These are phyloP conservation scores for Rhagoletis zephyria DNA, from an alignment of 1,140 invertebrate species.

Conservation along the genomic window DNA sequence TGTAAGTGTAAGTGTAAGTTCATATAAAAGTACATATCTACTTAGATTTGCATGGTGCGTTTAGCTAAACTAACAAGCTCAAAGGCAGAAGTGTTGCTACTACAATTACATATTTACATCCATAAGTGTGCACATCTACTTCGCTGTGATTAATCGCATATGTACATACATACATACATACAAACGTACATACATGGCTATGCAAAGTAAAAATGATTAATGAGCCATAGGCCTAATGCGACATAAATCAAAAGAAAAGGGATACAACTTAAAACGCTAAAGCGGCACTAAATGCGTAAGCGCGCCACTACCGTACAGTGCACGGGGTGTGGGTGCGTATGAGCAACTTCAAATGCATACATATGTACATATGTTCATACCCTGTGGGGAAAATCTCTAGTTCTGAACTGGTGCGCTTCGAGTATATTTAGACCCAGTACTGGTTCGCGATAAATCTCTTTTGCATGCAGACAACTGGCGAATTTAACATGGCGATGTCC, in stretches of 20 bases:
- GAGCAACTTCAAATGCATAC: not conserved
- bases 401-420: too few relatives aligned
- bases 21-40: not conserved
- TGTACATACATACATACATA: not conserved
- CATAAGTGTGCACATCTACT: not conserved
- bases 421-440: too few relatives aligned
- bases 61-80: too few relatives aligned
- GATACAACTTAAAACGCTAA: not conserved
- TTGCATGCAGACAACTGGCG: too few relatives aligned
- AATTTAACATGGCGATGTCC: too few relatives aligned
- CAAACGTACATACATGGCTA: not conserved
- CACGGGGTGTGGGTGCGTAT: not conserved
- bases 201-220: slow-evolving; percentile 38
- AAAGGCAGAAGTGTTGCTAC: too few relatives aligned
- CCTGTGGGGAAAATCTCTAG: too few relatives aligned
- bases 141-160: not conserved
- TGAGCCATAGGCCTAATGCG: slow-evolving; percentile 26
- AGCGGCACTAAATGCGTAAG: not conserved
- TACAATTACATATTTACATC: too few relatives aligned
- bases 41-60: not conserved
- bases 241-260: slow-evolving; percentile 26
- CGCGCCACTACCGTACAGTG: not conserved
- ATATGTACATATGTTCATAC: too few relatives aligned
- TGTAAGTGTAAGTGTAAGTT: not conserved
- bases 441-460: too few relatives aligned